Evolutionary conservation across 23 tunicate species (phyloP), one percentile per base, ranked within the genome.

Genomic region (Trididemnum nubilum): DNA sequence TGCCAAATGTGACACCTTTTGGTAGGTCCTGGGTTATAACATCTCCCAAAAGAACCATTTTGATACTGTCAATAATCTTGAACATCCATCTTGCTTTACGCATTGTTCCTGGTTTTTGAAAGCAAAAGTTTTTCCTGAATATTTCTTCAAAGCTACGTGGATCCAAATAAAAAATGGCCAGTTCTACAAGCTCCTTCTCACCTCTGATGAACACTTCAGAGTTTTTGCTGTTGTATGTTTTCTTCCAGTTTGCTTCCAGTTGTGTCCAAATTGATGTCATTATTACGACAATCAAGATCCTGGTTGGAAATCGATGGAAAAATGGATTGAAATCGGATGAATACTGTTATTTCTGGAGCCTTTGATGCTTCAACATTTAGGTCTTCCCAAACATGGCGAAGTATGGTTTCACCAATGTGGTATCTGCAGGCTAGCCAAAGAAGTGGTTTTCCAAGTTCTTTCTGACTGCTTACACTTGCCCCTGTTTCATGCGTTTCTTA

Each of bases 401-500:
- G 74, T 9, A 69, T 5, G 19, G 38, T 33, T 69, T 69, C 74
- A 12, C 74, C 74, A 69, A 31, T 34, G 74, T 69, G 74, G 38
- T 69, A 37, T 33, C 74, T 29, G 39, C 74, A 27, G 36, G 74
- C 74, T 29, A 31, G 38, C 38, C 74, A 69, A 69, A 69, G 38
- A 30, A 69, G 36, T 69, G 36, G 26, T 69, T 69, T 32, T 69
- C 38, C 38, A 61, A 69, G 74, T 33, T 30, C 36, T 15, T 69
- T 33, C 31, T 28, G 74, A 32, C 29, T 9, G 38, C 38, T 33
- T 69, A 69, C 74, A 69, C 74, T 27, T 5, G 12, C 74, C 19
- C 9, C 74, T 69, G 74, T 69, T 69, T 69, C 31, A 69, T 69
- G 74, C n/a, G n/a, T n/a, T n/a, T n/a, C n/a, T n/a, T n/a, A n/a